Base-by-base conservation (phyloP, 2,888 invertebrate species). In the Tipula helvola region DNA sequence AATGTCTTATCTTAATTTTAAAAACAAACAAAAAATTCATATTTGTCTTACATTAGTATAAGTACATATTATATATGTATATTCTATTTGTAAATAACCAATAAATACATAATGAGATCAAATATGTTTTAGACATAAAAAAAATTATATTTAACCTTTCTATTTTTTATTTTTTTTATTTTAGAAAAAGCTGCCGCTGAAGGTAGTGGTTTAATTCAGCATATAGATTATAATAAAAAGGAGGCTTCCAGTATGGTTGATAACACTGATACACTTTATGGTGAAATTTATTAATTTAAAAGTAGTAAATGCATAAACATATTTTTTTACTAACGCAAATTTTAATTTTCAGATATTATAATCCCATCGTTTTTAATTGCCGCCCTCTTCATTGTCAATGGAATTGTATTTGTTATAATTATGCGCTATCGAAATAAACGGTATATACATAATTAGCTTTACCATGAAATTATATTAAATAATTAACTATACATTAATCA, bases 281-380 rank as follows among this genome's bases (percentile, higher is more conserved):
- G 89, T 89, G 88, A 88, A 18, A 16, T 41, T n/a, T 8, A 52
- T 16, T 44, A 3, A 4, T 52, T 52, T 52, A 16, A 13, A 83
- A 28, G 5, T 83, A 3, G 16, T 71, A 71, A 36, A 83, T 36
- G 0, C 2, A 12, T 28, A 28, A 28, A 28, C 28, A 28, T 28
- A 28, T 28, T 28, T 28, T 36, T 47, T 87, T 16, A 87, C 47
- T 71, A 10, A 28, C 28, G 28, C 2, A 71, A 18, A 71, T 10
- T 71, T 28, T 71, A 28, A 28, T 85, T 91, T 88, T 42, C 92
- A 95, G 96, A 95, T 91, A 93, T 96, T 89, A 93, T 96, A 89
- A 93, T 95, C 89, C 96, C 96, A 90, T 93, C 94, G 89, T 91
- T 95, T 87, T 92, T 96, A 89, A 95, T 96, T 91, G 93, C 94